Evolutionary conservation across 2,797 vertebrate genomes (phyloP), one percentile per base, ranked within the genome.

Genomic region (Cichlasoma orientale): DNA sequence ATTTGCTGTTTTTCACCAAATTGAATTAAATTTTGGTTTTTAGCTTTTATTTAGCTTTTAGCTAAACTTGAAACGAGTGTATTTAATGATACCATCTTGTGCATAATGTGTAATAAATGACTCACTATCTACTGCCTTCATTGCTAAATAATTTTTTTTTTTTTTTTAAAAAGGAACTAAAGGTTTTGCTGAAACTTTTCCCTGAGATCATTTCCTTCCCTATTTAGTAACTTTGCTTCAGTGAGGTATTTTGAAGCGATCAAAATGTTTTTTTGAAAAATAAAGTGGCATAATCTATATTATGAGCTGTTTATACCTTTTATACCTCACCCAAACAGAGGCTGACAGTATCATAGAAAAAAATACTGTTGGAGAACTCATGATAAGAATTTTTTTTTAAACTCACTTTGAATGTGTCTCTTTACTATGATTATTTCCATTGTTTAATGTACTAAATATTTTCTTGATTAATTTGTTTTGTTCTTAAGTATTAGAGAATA

Each of bases 401-500:
- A 8, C 31, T 31, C 31, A 33, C 6, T 33, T 33, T 33, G 10
- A 44, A 66, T 3, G 0, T 66, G 23, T 47, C 5, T 59, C 21
- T 21, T 50, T 50, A 0, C 16, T n/a, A 0, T 50, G 0, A 29
- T 50, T 38, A 50, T 50, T 68, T 6, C 16, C 25, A 50, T 29
- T 50, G 7, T 5, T 50, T 50, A 29, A 50, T 29, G 5, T 29
- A 25, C 10, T n/a, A 10, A 68, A 47, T 50, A 29, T 68, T 68
- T 68, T 8, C 1, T 0, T 47, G 1, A 47, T 0, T 68, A 50
- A 50, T 44, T 19, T 13, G 29, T 50, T 29, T 50, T 50, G 63
- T 1, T 68, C 41, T 50, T 50, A 2, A 0, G 27, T 3, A 0
- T 47, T 0, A 66, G 23, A 2, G 16, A 66, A 47, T 52, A 19